These are phyloP conservation scores for Falco punctatus DNA, from an alignment of 2,113 vertebrate genomes.

Conservation along the genomic window DNA sequence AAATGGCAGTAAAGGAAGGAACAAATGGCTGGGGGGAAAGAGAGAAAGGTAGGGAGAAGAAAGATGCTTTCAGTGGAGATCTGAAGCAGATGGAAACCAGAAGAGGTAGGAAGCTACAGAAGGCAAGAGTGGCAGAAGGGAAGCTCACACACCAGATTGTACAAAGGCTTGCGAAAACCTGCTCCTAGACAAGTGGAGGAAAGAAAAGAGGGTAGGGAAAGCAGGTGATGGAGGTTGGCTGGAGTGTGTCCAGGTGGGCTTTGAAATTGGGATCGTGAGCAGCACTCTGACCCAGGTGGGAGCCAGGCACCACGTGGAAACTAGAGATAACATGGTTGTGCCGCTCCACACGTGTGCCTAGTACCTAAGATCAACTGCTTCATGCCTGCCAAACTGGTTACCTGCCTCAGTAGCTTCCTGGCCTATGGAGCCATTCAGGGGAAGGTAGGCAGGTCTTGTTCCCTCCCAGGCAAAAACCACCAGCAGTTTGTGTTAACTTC, in stretches of 20 bases:
- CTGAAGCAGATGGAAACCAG: slow-evolving; percentile 53
- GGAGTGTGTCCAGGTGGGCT: neutral
- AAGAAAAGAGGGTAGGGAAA: neutral
- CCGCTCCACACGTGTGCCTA: neutral
- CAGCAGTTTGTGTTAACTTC: neutral
- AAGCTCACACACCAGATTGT: slow-evolving; percentile 37
- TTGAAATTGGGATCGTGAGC: neutral
- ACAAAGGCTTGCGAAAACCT: neutral
- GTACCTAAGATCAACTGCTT: neutral
- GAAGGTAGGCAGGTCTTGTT: neutral
- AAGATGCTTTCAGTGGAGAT: slow-evolving; percentile 27
- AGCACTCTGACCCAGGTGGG: neutral
- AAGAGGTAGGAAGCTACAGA: slow-evolving; percentile 28
- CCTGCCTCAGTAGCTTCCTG: neutral
- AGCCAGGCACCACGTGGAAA: neutral
- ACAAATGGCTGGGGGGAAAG: neutral
- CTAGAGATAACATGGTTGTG: neutral
- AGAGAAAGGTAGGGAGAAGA: neutral
- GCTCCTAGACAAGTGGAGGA: neutral
- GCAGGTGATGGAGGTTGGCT: neutral
- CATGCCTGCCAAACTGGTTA: neutral
- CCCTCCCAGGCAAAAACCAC: neutral
- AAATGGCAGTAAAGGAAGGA: neutral
- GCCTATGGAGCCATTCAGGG: neutral
- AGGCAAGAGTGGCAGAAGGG: slow-evolving; percentile 46